Percentiles rank a stretch among this genome's conserved stretches.
Conservation (phyloP, 1,140 invertebrate genomes). For the Anadara kagoshimensis region DNA sequence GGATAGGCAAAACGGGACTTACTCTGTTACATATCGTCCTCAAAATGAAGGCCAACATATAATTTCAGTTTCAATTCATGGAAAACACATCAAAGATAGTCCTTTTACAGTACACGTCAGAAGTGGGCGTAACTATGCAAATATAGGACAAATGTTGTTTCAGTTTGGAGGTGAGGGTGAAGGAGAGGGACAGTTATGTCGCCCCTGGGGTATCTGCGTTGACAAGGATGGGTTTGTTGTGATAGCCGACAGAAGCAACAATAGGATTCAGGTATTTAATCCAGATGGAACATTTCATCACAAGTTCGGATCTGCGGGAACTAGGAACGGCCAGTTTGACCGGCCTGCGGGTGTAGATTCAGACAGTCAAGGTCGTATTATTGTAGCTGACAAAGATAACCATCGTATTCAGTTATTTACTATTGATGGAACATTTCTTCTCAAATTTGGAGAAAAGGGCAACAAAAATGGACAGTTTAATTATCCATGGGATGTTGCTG, state of each 20-base stretch:
- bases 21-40: slow-evolving; percentile 76
- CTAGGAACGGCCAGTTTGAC: slow-evolving; percentile 90
- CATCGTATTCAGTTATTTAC: slow-evolving; percentile 93
- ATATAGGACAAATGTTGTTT: slow-evolving; percentile 53
- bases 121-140: slow-evolving; percentile 74
- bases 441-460: slow-evolving; percentile 92
- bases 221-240: slow-evolving; percentile 87
- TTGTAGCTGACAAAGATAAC: slow-evolving; percentile 97
- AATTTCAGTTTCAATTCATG: slow-evolving; percentile 73
- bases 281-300: slow-evolving; percentile 84
- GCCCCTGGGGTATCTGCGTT: slow-evolving; percentile 94
- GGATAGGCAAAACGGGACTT: slow-evolving; percentile 75
- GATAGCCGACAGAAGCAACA: slow-evolving; percentile 93
- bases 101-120: slow-evolving; percentile 79
- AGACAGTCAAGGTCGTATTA: slow-evolving; percentile 82
- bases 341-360: slow-evolving; percentile 92
- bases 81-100: slow-evolving; percentile 80
- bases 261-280: slow-evolving; percentile 90
- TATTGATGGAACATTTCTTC: slow-evolving; percentile 84
- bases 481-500: slow-evolving; percentile 97
- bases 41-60: slow-evolving; percentile 74
- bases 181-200: slow-evolving; percentile 84
- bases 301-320: slow-evolving; percentile 86
- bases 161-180: slow-evolving; percentile 83
- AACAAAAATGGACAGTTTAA: slow-evolving; percentile 90